Conservation (phyloP, 2,888 invertebrate genomes). For the Nephrotoma flavescens region DNA sequence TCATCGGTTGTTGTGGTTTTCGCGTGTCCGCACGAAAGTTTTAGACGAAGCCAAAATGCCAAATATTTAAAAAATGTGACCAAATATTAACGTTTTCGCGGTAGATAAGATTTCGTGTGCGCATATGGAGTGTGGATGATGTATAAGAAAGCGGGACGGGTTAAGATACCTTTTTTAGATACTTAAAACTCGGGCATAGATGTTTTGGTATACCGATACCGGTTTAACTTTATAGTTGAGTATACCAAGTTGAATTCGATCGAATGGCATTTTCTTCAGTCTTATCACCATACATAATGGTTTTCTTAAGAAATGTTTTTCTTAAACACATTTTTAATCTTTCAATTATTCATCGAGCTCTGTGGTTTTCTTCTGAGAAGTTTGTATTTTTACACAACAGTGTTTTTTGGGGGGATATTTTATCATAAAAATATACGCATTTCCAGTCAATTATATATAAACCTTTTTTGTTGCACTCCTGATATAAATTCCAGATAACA, state of each 20-base stretch:
- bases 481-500: not conserved
- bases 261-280: not conserved
- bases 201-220: not conserved
- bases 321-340: not conserved
- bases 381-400: not conserved
- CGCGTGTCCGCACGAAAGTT: not conserved
- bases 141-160: not conserved
- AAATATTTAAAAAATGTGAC: not conserved
- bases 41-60: not conserved
- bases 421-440: not conserved
- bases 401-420: not conserved
- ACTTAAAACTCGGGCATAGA: not conserved
- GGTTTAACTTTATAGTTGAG: not conserved
- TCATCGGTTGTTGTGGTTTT: not conserved
- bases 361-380: not conserved
- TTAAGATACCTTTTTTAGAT: not conserved
- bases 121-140: not conserved
- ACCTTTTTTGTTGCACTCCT: not conserved
- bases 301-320: not conserved
- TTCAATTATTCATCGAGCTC: not conserved
- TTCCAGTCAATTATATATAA: not conserved
- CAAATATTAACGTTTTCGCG: not conserved
- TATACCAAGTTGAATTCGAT: not conserved
- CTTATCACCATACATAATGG: not conserved
- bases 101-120: not conserved